Base-by-base conservation (phyloP, 1,140 invertebrate species). In the Mycetomoellerius zeteki region DNA sequence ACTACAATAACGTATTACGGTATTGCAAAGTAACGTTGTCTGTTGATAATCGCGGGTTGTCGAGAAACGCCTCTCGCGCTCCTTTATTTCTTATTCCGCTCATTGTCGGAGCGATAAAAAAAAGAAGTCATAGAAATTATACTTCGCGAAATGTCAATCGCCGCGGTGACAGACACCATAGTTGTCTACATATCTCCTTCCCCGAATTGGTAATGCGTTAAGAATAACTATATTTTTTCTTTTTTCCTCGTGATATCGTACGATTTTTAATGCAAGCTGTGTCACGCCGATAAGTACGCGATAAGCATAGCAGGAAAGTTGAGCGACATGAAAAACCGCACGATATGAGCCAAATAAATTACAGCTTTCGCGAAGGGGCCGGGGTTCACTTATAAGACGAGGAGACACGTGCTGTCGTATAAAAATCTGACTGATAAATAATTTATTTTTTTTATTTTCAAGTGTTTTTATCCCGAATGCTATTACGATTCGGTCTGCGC, bases 41-140 rank as follows among this genome's bases (percentile, higher is more conserved):
- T 27, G 21, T 8, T 19, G 12, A 69, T 30, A 73, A 69, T 37
- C 30, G 7, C 43, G 6, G 77, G 47, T 69, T 80, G 77, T 80
- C 77, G 30, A 3, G 8, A 6, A 19, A 37, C 2, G 5, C 24
- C 24, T 62, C 10, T 12, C 3, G 16, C 54, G 58, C 10, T 76
- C 2, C 30, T 60, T n/a, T 16, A 47, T 62, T 52, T 37, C 16
- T 21, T 14, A 54, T n/a, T 24, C 2, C 16, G 7, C 43, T 27
- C 43, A 19, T 14, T 52, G 37, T 33, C 19, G 4, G 3, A 12
- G 8, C 14, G 37, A 75, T 43, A 54, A 12, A 54, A 60, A 77
- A 64, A 62, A 8, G 12, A 24, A 14, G 3, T n/a, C 2, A 6
- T n/a, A 47, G 14, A 64, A 52, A 78, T 78, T 64, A 50, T 65